These are phyloP conservation scores for Phytoseiulus persimilis DNA, from an alignment of 2,888 invertebrate genomes.

Conservation along the genomic window DNA sequence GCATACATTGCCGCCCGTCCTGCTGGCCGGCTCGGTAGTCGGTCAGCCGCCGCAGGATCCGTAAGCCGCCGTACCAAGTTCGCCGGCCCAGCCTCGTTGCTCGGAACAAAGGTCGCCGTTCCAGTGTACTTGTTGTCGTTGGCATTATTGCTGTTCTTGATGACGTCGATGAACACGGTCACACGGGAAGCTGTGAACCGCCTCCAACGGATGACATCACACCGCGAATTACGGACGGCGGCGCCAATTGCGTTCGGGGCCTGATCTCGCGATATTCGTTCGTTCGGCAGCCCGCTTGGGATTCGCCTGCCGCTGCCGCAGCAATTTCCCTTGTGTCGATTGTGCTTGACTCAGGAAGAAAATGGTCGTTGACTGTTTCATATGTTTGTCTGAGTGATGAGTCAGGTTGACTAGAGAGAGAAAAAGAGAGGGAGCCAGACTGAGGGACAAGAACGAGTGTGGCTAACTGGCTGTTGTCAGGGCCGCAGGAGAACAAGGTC, in stretches of 20 bases:
- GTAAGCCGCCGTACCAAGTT: background rate
- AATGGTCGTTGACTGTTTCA: background rate
- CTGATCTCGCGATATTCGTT: too few relatives aligned
- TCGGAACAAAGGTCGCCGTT: background rate
- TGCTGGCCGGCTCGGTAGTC: background rate
- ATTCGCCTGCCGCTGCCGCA: background rate
- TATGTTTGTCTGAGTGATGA: background rate
- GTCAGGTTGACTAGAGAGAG: background rate
- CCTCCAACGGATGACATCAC: background rate
- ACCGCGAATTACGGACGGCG: background rate
- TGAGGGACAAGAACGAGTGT: background rate
- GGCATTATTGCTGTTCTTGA: background rate
- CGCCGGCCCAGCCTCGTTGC: background rate
- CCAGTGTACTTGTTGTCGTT: background rate
- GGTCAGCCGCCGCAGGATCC: background rate
- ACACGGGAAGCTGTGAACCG: background rate
- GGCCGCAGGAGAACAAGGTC: background rate
- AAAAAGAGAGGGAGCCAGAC: background rate
- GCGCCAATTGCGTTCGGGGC: background rate
- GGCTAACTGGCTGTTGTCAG: background rate
- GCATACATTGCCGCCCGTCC: conserved; percentile 5
- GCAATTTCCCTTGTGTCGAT: background rate
- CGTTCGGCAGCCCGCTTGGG: too few relatives aligned
- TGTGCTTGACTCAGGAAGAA: background rate
- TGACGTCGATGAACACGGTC: background rate